These are phyloP conservation scores for Lycia hirtaria DNA, from an alignment of 2,888 invertebrate genomes.

Conservation along the genomic window DNA sequence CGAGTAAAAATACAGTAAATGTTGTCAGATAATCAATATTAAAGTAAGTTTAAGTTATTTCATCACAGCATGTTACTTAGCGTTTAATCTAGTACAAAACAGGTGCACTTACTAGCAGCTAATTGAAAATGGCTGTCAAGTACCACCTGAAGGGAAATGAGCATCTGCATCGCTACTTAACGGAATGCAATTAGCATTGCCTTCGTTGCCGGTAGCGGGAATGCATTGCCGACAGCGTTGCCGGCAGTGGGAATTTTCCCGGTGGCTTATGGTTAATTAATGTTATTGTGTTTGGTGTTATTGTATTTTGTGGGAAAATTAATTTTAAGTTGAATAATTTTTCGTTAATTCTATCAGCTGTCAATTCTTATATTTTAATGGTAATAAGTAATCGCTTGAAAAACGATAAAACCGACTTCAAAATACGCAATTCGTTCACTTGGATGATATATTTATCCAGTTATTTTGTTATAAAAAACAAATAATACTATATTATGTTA, in stretches of 20 bases:
- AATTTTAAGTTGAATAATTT: background rate
- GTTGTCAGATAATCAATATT: too few relatives aligned
- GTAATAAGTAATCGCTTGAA: too few relatives aligned
- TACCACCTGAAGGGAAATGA: conserved; percentile 47
- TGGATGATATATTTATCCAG: too few relatives aligned
- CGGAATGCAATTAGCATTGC: conserved; percentile 42
- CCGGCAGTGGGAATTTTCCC: conserved; percentile 1
- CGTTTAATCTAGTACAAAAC: conserved; percentile 32
- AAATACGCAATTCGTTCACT: too few relatives aligned
- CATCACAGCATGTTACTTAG: too few relatives aligned
- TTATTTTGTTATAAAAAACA: too few relatives aligned
- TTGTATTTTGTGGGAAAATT: conserved; percentile 3
- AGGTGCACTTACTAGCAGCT: conserved; percentile 35
- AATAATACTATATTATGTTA: too few relatives aligned
- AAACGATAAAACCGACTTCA: too few relatives aligned
- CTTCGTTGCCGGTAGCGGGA: background rate
- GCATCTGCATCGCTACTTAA: conserved; percentile 46
- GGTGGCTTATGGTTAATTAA: conserved; percentile 8
- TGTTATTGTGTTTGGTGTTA: background rate
- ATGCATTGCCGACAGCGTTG: conserved; percentile 16
- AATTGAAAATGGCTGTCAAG: conserved; percentile 60
- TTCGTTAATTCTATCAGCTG: too few relatives aligned
- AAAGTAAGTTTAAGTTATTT: too few relatives aligned
- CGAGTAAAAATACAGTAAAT: too few relatives aligned
- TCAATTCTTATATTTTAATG: too few relatives aligned